A percentile compares a stretch with the other conserved stretches of the same genome.
Conservation (phyloP, 2,113 vertebrate genomes). For the Colossoma macropomum region DNA sequence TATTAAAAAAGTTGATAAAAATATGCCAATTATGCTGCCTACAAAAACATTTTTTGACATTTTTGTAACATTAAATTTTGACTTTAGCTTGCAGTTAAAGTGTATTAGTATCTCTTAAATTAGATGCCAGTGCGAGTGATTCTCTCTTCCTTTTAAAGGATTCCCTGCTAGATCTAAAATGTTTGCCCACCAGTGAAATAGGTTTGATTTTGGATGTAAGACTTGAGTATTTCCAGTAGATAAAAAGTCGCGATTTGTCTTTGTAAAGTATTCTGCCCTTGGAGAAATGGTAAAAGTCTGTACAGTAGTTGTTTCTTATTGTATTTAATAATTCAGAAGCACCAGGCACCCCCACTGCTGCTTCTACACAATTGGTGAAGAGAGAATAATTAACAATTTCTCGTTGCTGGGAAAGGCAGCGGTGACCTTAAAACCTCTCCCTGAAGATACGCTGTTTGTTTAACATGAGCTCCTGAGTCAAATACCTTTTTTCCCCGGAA, state of each 20-base stretch:
- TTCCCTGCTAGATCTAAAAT: no score
- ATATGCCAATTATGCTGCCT: no score
- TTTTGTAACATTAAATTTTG: no score
- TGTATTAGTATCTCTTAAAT: no score
- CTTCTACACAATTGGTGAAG: constrained; percentile 8
- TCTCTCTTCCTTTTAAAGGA: no score
- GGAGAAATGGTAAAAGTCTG: constrained; percentile 29
- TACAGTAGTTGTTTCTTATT: constrained; percentile 37
- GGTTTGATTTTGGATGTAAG: constrained; percentile 30
- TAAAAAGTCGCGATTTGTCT: constrained; percentile 21
- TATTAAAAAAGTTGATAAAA: no score
- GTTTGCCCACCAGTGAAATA: background rate
- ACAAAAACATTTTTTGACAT: no score
- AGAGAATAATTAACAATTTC: constrained; percentile 45
- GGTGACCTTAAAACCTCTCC: constrained; percentile 20
- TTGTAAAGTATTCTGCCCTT: constrained; percentile 13
- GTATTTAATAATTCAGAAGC: constrained; percentile 54
- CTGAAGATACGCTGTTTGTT: constrained; percentile 23
- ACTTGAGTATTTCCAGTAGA: constrained; percentile 26
- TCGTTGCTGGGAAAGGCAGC: constrained; percentile 22
- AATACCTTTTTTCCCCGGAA: background rate
- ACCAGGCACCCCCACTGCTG: constrained; percentile 5
- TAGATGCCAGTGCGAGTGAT: no score
- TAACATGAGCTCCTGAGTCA: constrained; percentile 16
- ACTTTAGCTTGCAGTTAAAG: no score